Evolutionary conservation across 2,797 vertebrate genomes (phyloP).

Genomic region (Echiichthys vipera): DNA sequence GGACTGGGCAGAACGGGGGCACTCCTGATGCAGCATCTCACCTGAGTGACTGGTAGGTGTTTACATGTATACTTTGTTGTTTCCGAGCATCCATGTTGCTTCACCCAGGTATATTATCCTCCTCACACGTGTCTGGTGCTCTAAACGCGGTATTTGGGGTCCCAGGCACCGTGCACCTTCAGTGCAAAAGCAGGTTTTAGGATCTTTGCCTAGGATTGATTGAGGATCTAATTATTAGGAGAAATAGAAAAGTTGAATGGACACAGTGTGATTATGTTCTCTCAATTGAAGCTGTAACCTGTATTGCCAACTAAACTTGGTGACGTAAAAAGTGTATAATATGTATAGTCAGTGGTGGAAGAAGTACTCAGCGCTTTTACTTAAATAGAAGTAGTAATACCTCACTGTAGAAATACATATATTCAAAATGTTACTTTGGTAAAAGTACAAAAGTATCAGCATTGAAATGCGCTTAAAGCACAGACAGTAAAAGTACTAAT

Average conservation of each 20-base stretch:
- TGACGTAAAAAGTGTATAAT: too few relatives aligned
- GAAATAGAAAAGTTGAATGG: not conserved
- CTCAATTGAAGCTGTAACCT: not conserved
- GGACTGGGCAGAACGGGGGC: constrained; percentile 91
- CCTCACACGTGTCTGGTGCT: not conserved
- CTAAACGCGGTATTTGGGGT: too few relatives aligned
- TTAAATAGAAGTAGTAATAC: too few relatives aligned
- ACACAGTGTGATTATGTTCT: not conserved
- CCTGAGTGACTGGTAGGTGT: constrained; percentile 89
- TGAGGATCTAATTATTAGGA: not conserved
- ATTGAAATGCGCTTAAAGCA: too few relatives aligned
- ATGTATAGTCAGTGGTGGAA: too few relatives aligned
- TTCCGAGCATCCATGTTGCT: constrained; percentile 26
- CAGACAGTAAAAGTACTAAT: too few relatives aligned
- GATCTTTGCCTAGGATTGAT: not conserved
- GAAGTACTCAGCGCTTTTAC: too few relatives aligned
- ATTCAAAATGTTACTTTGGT: too few relatives aligned
- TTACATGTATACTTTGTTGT: too few relatives aligned
- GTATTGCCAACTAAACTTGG: not conserved
- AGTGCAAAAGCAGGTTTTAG: not conserved
- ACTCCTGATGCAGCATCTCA: constrained; percentile 88
- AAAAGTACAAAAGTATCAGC: too few relatives aligned
- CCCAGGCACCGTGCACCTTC: too few relatives aligned
- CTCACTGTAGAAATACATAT: too few relatives aligned
- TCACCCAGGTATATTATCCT: not conserved